Evolutionary conservation across 2,888 invertebrate genomes (phyloP).

Genomic region (Acronicta aceris): DNA sequence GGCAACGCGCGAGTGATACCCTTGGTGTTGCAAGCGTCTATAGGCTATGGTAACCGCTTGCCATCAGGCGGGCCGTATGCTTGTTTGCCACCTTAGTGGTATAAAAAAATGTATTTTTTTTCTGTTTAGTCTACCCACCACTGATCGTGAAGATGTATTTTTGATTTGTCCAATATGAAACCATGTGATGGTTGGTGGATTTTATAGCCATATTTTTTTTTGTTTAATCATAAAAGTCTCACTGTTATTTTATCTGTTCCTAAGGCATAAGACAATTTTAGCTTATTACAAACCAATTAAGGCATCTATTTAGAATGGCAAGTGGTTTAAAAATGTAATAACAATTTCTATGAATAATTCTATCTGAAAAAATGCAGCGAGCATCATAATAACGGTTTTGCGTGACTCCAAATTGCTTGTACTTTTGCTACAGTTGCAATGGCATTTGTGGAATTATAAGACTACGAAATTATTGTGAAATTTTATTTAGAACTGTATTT

Average conservation of each 20-base stretch:
- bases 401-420: conserved; percentile 78
- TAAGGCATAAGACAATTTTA: conserved; percentile 14
- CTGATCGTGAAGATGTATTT: too few species aligned
- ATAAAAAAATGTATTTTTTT: too few species aligned
- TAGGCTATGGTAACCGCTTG: too few species aligned
- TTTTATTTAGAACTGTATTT: conserved; percentile 20
- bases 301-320: conserved; percentile 47
- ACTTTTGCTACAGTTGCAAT: conserved; percentile 69
- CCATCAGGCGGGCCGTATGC: too few species aligned
- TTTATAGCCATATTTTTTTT: too few species aligned
- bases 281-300: conserved; percentile 44
- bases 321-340: conserved; percentile 64
- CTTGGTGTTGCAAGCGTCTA: too few species aligned
- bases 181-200: too few species aligned
- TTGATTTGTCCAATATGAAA: too few species aligned
- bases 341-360: conserved; percentile 70
- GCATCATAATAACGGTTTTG: conserved; percentile 78
- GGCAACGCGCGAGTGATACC: too few species aligned
- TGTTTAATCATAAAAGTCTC: too few species aligned
- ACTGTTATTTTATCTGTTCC: not conserved
- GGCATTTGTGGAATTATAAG: conserved; percentile 61
- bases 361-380: conserved; percentile 71
- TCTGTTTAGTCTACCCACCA: too few species aligned
- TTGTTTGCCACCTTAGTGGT: too few species aligned
- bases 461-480: conserved; percentile 48